Evolutionary conservation across 1,140 invertebrate species (phyloP), one percentile per base, ranked within the genome.

Genomic region (Glossosoma conforme): DNA sequence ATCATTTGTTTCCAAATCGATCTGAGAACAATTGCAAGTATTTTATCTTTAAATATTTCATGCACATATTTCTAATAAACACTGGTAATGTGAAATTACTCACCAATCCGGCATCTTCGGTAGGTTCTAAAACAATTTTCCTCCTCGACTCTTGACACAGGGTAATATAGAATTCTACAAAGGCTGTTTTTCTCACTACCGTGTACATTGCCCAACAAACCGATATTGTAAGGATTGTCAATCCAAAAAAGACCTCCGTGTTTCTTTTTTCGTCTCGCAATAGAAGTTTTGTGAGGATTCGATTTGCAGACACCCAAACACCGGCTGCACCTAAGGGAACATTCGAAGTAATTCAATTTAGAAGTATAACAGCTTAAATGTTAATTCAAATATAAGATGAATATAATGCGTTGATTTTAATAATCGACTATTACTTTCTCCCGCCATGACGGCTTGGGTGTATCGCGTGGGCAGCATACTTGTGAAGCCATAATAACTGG

Each of bases 401-500:
- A n/a, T n/a, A n/a, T n/a, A n/a, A n/a, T n/a, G n/a, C n/a, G n/a
- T n/a, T n/a, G n/a, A n/a, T 15, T 28, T 9, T 2, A 45, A 45
- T 38, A 17, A 48, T 40, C 20, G 19, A 13, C 19, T 19, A 22
- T 82, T 77, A 87, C 91, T 94, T 81, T 95, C 92, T 43, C 92
- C 92, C 13, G 87, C 85, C 91, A 95, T 94, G 0, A 95, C 89
- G 42, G 91, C 91, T 65, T 94, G 91, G 0, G 91, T 94, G 62
- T 94, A 95, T 46, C 84, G 72, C 47, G 84, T 84, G 13, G 92
- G 92, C 45, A 95, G 70, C 83, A 93, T 93, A 49, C 90, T 91
- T 2, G 91, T 91, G 63, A 92, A 94, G 6, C 91, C 91, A 66
- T 95, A 95, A 70, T 93, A 94, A 68, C 90, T 93, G 0, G 90